Percentiles rank a stretch among this genome's conserved stretches.
Conservation (phyloP, 2,797 vertebrate genomes). For the Neomorphus geoffroyi region DNA sequence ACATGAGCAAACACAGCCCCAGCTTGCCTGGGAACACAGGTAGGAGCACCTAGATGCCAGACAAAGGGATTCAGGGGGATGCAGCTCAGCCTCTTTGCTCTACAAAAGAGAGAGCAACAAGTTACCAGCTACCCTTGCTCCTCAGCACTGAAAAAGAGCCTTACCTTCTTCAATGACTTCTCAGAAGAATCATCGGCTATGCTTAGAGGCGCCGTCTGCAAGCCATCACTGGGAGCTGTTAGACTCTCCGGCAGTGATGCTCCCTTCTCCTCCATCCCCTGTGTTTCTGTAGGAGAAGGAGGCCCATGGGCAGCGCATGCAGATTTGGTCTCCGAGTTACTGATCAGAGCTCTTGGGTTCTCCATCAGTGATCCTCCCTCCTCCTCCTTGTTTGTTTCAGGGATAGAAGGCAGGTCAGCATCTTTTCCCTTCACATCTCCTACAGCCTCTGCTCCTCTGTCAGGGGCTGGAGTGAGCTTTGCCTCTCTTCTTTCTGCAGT, state of each 20-base stretch:
- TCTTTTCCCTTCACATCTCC: neutral
- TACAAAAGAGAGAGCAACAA: neutral
- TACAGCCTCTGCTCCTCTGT: neutral
- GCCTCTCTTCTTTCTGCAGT: neutral
- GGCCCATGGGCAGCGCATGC: neutral
- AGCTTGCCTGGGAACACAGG: neutral
- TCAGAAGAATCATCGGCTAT: fast-evolving
- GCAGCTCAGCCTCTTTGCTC: neutral
- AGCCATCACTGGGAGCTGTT: neutral
- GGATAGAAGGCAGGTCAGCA: neutral
- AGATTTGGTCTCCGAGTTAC: fast-evolving
- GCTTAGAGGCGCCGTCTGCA: fast-evolving
- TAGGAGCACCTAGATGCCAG: neutral
- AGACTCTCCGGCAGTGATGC: neutral
- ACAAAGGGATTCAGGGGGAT: neutral
- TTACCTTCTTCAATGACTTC: neutral
- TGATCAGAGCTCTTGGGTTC: neutral
- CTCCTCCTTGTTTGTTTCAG: neutral
- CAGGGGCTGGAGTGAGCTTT: neutral
- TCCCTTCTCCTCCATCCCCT: neutral
- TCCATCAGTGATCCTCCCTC: neutral
- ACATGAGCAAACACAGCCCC: neutral
- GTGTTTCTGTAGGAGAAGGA: neutral
- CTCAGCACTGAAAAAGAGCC: neutral
- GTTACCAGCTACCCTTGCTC: neutral